Base-by-base conservation (phyloP, 1,140 invertebrate genomes). In the Anoplophora glabripennis region DNA sequence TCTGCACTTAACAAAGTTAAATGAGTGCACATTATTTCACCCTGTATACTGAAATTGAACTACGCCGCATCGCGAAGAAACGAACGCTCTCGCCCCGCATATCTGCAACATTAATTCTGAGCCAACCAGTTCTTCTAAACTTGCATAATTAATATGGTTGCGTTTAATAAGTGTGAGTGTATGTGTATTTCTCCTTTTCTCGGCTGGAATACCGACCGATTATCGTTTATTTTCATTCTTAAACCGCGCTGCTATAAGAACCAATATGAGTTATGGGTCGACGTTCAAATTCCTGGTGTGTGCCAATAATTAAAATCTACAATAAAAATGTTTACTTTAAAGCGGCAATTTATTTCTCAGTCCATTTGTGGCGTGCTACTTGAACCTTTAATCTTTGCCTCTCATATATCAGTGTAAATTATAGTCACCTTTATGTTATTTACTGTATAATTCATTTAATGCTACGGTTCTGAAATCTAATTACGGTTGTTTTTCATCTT, bases 241-340 rank as follows among this genome's bases (percentile, higher is more conserved):
- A 12, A 41, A 41, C n/a, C 7, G 38, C n/a, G 7, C 38, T 7
- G 15, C 2, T 41, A 41, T 41, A 41, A 3, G n/a, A 41, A 41
- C 38, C n/a, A 41, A 41, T 41, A 41, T 41, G 38, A 41, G 15
- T 41, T 12, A 41, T 41, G 38, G n/a, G 15, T 17, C n/a, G 15
- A n/a, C 38, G 38, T n/a, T 41, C 38, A 41, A 41, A 41, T 41
- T 41, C 38, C 38, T 41, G 38, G 38, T 41, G 38, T 41, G 38
- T 41, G 38, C 38, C 38, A 7, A 41, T 41, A 41, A 41, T 41
- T 41, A 41, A 41, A 41, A 41, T 41, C 38, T 41, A 41, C 38
- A 2, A 41, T n/a, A 41, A 41, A 41, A 41, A 41, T 41, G 38
- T 17, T 17, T 38, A 9, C n/a, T 38, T 38, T n/a, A 41, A 41